These are phyloP conservation scores for Saguinus imperator DNA, from an alignment of 2,113 vertebrate genomes.

Conservation along the genomic window DNA sequence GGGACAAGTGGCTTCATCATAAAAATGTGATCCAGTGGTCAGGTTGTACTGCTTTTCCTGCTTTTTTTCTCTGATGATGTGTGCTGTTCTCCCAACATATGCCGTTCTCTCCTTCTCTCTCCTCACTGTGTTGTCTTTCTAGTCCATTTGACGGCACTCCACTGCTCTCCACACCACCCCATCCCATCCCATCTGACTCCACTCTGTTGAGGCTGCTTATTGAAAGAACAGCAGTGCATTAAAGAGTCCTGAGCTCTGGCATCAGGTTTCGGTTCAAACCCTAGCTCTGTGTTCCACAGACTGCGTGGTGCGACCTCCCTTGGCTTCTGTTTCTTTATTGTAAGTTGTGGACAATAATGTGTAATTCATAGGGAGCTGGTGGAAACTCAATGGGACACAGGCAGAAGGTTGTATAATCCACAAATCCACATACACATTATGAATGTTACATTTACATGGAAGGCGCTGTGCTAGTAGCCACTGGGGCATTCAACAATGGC, in stretches of 20 bases:
- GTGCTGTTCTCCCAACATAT: rapidly evolving
- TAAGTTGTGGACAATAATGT: background rate
- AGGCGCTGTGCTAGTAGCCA: background rate
- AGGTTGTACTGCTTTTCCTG: background rate
- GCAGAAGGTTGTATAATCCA: background rate
- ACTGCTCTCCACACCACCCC: rapidly evolving
- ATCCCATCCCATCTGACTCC: rapidly evolving
- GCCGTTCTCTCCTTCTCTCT: background rate
- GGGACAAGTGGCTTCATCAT: background rate
- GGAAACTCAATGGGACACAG: background rate
- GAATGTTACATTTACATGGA: background rate
- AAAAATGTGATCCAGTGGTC: background rate
- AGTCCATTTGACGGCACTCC: background rate
- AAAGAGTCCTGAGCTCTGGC: background rate
- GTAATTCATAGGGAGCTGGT: background rate
- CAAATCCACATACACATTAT: background rate
- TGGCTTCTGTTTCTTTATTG: background rate
- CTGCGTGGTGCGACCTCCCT: background rate
- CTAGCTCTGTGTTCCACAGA: background rate
- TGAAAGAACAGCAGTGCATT: background rate
- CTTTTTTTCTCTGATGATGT: background rate
- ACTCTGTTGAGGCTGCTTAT: background rate
- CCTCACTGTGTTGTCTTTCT: background rate
- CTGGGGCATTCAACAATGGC: background rate
- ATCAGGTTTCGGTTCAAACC: background rate